Percentiles rank a stretch among this genome's conserved stretches.
Evolutionary conservation across 2,888 invertebrate genomes (phyloP).

Genomic region (Heliconius ismenius): DNA sequence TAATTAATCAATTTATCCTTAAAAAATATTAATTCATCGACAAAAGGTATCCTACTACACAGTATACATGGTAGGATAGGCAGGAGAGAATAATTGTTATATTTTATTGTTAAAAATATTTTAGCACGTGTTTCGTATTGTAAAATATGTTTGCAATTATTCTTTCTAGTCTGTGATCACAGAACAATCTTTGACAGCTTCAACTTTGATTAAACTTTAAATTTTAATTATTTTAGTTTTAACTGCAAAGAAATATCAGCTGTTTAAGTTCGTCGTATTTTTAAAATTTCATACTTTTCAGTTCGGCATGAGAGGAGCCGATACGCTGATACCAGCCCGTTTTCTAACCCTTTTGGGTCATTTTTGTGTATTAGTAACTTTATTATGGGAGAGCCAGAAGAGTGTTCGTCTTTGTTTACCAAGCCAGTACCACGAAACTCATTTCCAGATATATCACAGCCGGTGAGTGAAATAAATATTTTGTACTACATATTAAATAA

Average conservation of each 20-base stretch:
- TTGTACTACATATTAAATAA: neutral
- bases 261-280: constrained; percentile 32
- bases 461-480: constrained; percentile 69
- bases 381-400: constrained; percentile 85
- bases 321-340: constrained; percentile 84
- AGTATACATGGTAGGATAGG: too few relatives aligned
- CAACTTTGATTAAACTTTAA: constrained; percentile 1
- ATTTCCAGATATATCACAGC: constrained; percentile 81
- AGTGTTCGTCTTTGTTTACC: constrained; percentile 80
- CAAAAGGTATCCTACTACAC: too few relatives aligned
- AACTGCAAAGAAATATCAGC: constrained; percentile 23
- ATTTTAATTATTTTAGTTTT: neutral
- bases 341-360: constrained; percentile 87
- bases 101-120: neutral
- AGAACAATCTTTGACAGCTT: neutral
- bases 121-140: neutral
- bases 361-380: constrained; percentile 84
- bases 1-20: too few relatives aligned
- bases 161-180: neutral
- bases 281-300: constrained; percentile 3
- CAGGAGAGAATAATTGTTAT: neutral
- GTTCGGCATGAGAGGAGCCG: constrained; percentile 71
- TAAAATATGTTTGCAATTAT: neutral
- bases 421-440: constrained; percentile 70
- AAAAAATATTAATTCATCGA: too few relatives aligned